Percentiles rank a stretch among this genome's conserved stretches.
phyloP scores from a whole-genome alignment of 2,888 invertebrate genomes.

The Leuctra nigra region DNA sequence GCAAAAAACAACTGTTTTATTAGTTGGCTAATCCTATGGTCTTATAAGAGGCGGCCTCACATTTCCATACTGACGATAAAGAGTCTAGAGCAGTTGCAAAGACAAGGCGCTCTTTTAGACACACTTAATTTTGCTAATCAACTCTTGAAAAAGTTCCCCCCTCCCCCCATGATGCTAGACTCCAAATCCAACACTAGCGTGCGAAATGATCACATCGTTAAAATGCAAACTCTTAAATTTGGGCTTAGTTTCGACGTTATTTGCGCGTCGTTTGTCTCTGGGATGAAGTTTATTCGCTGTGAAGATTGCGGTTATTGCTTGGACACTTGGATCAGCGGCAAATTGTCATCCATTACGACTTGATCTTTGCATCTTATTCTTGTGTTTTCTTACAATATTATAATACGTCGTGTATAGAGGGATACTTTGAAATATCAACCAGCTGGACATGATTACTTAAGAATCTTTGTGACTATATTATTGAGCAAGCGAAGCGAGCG shows the following conservation, averaged over 20 bases:
- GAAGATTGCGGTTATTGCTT: no score
- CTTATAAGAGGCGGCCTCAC: not conserved
- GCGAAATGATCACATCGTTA: slow-evolving; percentile 25
- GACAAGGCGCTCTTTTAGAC: not conserved
- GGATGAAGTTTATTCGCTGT: not conserved
- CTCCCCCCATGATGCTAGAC: slow-evolving; percentile 3
- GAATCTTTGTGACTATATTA: no score
- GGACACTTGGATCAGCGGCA: no score
- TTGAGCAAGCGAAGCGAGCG: no score
- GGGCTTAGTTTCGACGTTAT: not conserved
- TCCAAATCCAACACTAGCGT: slow-evolving; percentile 20
- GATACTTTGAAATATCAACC: no score
- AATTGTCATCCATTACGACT: no score
- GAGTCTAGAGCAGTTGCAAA: not conserved
- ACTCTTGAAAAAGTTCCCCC: slow-evolving; percentile 16
- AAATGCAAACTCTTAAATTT: slow-evolving; percentile 14
- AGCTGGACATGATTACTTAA: no score
- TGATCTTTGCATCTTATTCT: no score
- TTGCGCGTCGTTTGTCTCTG: no score
- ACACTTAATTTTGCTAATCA: slow-evolving; percentile 25
- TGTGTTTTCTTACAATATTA: no score
- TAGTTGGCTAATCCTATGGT: not conserved
- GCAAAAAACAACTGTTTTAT: slow-evolving; percentile 4
- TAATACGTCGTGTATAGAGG: no score
- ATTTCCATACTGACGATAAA: not conserved